phyloP scores from a whole-genome alignment of 2,888 invertebrate species.

The Camptogramma bilineatum region DNA sequence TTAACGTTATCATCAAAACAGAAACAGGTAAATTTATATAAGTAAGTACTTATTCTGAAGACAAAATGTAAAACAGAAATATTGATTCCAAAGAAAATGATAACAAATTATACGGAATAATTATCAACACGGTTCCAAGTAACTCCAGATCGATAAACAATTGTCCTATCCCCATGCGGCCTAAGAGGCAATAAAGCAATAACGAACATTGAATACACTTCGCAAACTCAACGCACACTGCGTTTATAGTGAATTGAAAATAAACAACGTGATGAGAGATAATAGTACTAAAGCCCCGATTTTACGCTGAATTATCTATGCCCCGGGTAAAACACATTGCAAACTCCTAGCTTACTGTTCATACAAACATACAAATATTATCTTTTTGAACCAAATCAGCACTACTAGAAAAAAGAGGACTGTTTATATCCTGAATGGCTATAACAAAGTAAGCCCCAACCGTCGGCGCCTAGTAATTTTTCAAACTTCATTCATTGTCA shows the following conservation, averaged over 20 bases:
- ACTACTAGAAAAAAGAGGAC: background rate
- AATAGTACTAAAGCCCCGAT: background rate
- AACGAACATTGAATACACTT: slow-evolving; percentile 1
- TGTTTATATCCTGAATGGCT: background rate
- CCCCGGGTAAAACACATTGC: background rate
- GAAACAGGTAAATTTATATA: background rate
- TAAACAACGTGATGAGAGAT: background rate
- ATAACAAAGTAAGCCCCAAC: background rate
- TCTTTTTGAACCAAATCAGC: background rate
- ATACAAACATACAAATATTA: background rate
- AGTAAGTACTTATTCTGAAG: background rate
- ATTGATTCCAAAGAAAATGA: background rate
- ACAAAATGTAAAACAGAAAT: background rate
- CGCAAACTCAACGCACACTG: background rate
- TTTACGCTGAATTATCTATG: background rate
- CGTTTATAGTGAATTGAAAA: background rate
- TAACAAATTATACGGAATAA: background rate
- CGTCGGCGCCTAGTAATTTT: slow-evolving; percentile 5
- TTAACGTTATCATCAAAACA: background rate
- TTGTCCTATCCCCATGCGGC: background rate
- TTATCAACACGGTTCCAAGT: slow-evolving; percentile 3
- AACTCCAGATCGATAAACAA: slow-evolving; percentile 21
- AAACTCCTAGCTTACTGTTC: background rate
- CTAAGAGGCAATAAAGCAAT: slow-evolving; percentile 13
- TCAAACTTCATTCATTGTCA: slow-evolving; percentile 16